Percentiles rank a stretch among this genome's conserved stretches.
These are phyloP conservation scores for Anastrepha obliqua DNA, from an alignment of 1,140 invertebrate species.

Conservation along the genomic window DNA sequence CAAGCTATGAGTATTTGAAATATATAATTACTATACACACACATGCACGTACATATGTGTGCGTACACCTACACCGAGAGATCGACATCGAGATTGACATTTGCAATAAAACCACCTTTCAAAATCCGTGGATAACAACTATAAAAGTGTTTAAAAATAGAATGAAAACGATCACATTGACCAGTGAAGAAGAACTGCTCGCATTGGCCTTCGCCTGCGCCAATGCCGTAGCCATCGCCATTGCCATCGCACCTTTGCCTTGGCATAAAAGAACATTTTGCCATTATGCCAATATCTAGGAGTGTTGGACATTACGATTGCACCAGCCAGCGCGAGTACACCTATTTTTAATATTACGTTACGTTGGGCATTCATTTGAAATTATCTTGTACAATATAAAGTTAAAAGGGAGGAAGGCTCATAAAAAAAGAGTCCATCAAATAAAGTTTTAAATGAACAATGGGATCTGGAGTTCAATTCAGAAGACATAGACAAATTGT, in stretches of 20 bases:
- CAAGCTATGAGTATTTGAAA: slow-evolving; percentile 19
- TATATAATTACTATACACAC: slow-evolving; percentile 35
- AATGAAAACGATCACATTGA: slow-evolving; percentile 31
- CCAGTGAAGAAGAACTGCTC: slow-evolving; percentile 33
- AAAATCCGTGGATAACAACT: slow-evolving; percentile 45
- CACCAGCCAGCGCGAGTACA: neutral
- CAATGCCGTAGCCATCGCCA: neutral
- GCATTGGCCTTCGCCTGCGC: slow-evolving; percentile 37
- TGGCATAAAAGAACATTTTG: neutral
- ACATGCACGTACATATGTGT: neutral
- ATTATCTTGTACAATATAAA: slow-evolving; percentile 2
- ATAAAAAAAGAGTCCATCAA: slow-evolving; percentile 24
- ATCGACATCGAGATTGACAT: slow-evolving; percentile 49
- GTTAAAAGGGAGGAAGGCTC: neutral
- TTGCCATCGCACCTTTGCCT: slow-evolving; percentile 19
- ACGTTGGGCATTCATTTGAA: slow-evolving; percentile 25
- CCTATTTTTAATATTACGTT: slow-evolving; percentile 30
- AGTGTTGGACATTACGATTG: slow-evolving; percentile 40
- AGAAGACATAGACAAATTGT: slow-evolving; percentile 19
- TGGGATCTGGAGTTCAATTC: slow-evolving; percentile 21
- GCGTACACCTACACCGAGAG: neutral
- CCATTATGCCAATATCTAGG: slow-evolving; percentile 32
- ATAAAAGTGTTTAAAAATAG: slow-evolving; percentile 52
- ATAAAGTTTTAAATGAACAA: slow-evolving; percentile 46
- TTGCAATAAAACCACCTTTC: slow-evolving; percentile 49